phyloP scores from a whole-genome alignment of 2,888 invertebrate species.

The Caenorhabditis virilis region DNA sequence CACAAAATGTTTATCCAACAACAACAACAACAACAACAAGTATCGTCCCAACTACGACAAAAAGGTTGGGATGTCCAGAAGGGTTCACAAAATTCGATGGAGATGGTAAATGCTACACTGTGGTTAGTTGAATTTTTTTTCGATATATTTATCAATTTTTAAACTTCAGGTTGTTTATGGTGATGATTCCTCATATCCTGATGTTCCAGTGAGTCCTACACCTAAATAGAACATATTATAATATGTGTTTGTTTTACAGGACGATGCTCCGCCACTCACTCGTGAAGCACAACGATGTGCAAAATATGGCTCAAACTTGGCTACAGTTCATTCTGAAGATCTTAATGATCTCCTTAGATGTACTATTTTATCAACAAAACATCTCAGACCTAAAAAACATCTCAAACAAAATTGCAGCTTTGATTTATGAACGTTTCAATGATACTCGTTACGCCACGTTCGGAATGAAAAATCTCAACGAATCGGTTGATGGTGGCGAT shows the following conservation, averaged over 20 bases:
- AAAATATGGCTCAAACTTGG: slow-evolving; percentile 22
- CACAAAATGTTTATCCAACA: too few species aligned
- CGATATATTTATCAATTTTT: neutral
- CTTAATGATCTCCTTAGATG: slow-evolving; percentile 24
- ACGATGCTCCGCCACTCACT: slow-evolving; percentile 22
- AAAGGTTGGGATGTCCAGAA: slow-evolving; percentile 9
- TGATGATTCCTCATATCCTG: slow-evolving; percentile 23
- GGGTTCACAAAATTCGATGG: slow-evolving; percentile 20
- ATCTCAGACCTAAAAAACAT: too few species aligned
- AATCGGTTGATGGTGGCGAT: slow-evolving; percentile 3
- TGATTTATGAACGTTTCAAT: slow-evolving; percentile 21
- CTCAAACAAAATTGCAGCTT: slow-evolving; percentile 10
- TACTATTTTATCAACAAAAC: neutral
- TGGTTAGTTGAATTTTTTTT: neutral
- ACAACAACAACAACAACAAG: neutral
- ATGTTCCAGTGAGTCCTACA: slow-evolving; percentile 14
- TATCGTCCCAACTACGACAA: neutral
- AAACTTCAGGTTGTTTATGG: slow-evolving; percentile 12
- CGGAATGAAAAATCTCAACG: slow-evolving; percentile 12
- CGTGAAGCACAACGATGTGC: slow-evolving; percentile 25
- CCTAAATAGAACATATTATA: neutral
- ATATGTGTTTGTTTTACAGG: slow-evolving; percentile 6
- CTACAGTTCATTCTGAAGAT: slow-evolving; percentile 21
- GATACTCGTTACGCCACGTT: slow-evolving; percentile 23
- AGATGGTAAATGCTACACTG: slow-evolving; percentile 4